A percentile compares a stretch with the other conserved stretches of the same genome.
phyloP scores from a whole-genome alignment of 1,140 invertebrate species.

The Hirudo medicinalis region DNA sequence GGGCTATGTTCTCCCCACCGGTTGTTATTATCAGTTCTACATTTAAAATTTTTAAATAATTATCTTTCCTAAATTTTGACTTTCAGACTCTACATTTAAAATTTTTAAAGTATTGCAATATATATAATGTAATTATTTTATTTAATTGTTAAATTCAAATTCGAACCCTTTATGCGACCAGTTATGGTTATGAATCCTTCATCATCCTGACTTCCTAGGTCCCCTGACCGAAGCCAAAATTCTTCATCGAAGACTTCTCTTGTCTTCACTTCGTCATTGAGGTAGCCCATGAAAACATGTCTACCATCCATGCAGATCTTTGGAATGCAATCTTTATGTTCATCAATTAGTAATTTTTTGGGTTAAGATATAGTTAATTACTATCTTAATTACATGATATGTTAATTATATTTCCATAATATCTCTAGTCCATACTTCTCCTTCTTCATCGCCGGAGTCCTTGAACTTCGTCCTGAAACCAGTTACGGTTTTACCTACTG shows the following conservation, averaged over 20 bases:
- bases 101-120: too few relatives aligned
- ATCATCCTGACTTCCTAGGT: conserved; percentile 62
- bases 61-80: too few relatives aligned
- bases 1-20: conserved; percentile 80
- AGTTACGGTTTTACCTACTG: too few relatives aligned
- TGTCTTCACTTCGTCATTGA: conserved; percentile 63
- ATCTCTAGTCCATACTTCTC: too few relatives aligned
- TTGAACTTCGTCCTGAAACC: too few relatives aligned
- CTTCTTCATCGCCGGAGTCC: too few relatives aligned
- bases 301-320: conserved; percentile 60
- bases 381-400: too few relatives aligned
- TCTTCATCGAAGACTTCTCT: conserved; percentile 56
- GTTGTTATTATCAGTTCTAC: conserved; percentile 81
- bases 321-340: not conserved
- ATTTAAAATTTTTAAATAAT: conserved; percentile 32
- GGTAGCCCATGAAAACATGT: conserved; percentile 77
- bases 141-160: not conserved
- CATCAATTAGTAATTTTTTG: too few relatives aligned
- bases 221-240: conserved; percentile 67
- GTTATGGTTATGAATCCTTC: conserved; percentile 64
- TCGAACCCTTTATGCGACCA: conserved; percentile 60
- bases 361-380: too few relatives aligned
- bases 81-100: too few relatives aligned
- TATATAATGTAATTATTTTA: too few relatives aligned
- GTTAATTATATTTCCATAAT: too few relatives aligned